Conservation (phyloP, 2,113 vertebrate genomes). For the Tragelaphus buxtoni region DNA sequence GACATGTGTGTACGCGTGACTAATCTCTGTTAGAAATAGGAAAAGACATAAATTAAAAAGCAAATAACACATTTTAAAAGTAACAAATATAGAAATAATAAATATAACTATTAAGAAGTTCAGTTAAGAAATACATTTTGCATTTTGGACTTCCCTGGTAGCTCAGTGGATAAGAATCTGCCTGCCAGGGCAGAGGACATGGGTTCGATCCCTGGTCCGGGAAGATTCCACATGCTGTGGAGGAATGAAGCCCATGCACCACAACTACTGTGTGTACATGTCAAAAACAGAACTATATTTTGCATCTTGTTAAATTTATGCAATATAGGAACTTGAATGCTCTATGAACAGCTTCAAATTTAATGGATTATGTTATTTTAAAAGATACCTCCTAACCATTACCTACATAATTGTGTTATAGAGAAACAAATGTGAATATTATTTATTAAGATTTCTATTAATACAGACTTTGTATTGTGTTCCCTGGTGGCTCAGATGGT, state of each 20-base stretch:
- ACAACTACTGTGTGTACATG: neutral
- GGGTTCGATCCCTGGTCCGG: neutral
- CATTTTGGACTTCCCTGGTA: neutral
- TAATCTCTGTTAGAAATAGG: conserved; percentile 13
- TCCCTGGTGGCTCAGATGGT: neutral
- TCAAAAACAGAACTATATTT: neutral
- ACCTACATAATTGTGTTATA: neutral
- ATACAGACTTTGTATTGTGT: neutral
- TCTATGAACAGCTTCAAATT: neutral
- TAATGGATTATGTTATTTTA: neutral
- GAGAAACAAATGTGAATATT: neutral
- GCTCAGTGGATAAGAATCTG: neutral
- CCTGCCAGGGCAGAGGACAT: neutral
- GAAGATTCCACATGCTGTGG: neutral
- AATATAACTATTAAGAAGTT: neutral
- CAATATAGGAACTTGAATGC: neutral
- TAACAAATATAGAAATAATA: neutral
- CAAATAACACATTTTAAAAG: neutral
- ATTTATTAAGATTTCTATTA: neutral
- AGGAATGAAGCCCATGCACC: neutral
- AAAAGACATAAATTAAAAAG: neutral
- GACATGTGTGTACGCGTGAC: neutral
- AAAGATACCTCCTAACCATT: neutral
- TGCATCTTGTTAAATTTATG: neutral
- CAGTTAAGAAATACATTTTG: neutral